A percentile compares a stretch with the other conserved stretches of the same genome.
These are phyloP conservation scores for Pseudochirops corinnae DNA, from an alignment of 2,797 vertebrate genomes.

Conservation along the genomic window DNA sequence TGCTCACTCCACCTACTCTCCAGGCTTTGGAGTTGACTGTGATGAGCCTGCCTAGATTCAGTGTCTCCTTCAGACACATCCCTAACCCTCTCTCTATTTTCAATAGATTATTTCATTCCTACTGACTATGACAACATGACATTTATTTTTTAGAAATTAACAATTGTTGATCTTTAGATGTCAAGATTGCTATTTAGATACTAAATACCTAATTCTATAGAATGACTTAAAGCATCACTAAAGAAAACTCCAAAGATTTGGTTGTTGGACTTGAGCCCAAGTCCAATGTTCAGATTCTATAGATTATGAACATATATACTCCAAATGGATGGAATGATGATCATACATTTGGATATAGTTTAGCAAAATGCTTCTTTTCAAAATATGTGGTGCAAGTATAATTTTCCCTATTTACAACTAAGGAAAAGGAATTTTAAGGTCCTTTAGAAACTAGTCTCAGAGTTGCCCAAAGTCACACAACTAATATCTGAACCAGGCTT, in stretches of 20 bases:
- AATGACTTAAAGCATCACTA: neutral
- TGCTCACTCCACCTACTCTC: slow-evolving; percentile 36
- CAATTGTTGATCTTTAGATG: neutral
- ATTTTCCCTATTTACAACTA: neutral
- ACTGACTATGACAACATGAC: neutral
- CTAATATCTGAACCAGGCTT: neutral
- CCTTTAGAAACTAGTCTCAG: neutral
- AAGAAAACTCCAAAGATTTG: neutral
- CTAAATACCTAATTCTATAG: neutral
- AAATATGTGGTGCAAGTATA: neutral
- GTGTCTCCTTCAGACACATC: neutral
- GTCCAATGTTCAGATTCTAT: neutral
- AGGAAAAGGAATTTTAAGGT: neutral
- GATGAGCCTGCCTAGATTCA: neutral
- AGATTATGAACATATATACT: neutral
- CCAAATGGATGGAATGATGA: neutral
- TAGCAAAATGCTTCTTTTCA: neutral
- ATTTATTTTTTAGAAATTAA: slow-evolving; percentile 31
- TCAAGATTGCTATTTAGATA: neutral
- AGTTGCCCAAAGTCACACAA: neutral
- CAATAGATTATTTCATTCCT: neutral
- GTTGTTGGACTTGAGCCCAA: neutral
- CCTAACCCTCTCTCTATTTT: neutral
- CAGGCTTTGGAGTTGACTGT: slow-evolving; percentile 5
- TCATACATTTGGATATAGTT: neutral